Conservation (phyloP, 1,140 invertebrate genomes). For the Diabrotica undecimpunctata region DNA sequence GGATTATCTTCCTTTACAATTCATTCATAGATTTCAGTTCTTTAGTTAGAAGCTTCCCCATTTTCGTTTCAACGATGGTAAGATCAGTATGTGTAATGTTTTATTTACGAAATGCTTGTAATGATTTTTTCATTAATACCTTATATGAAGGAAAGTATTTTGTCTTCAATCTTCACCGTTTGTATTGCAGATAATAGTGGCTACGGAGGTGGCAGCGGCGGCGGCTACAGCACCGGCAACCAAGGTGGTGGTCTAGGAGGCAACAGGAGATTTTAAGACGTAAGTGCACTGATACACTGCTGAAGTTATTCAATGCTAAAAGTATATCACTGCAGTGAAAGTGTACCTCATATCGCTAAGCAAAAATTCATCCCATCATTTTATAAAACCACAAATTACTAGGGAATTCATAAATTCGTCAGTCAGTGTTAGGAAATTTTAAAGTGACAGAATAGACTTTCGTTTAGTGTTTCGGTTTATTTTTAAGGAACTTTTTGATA, state of each 20-base stretch:
- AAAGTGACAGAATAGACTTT: too few relatives aligned
- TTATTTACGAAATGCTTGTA: conserved; percentile 11
- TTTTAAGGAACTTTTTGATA: too few relatives aligned
- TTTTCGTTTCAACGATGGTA: too few relatives aligned
- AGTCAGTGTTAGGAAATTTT: too few relatives aligned
- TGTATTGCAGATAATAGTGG: conserved; percentile 32
- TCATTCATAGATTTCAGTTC: too few relatives aligned
- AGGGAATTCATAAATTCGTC: too few relatives aligned
- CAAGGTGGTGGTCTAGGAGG: conserved; percentile 38
- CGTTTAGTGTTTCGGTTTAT: too few relatives aligned
- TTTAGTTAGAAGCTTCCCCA: neutral
- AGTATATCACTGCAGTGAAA: conserved; percentile 14
- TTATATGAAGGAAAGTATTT: conserved; percentile 5
- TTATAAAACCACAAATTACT: too few relatives aligned
- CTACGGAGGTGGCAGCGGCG: conserved; percentile 36
- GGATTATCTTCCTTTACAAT: too few relatives aligned
- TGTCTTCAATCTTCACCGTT: neutral
- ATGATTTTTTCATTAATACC: conserved; percentile 15
- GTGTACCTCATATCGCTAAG: conserved; percentile 17
- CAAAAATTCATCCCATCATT: too few relatives aligned
- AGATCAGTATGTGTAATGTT: too few relatives aligned
- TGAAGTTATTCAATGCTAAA: conserved; percentile 12
- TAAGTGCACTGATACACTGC: conserved; percentile 34
- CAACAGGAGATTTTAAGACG: conserved; percentile 41
- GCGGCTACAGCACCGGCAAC: conserved; percentile 48